phyloP scores from a whole-genome alignment of 2,888 invertebrate species.

The Loripinus fragilis region DNA sequence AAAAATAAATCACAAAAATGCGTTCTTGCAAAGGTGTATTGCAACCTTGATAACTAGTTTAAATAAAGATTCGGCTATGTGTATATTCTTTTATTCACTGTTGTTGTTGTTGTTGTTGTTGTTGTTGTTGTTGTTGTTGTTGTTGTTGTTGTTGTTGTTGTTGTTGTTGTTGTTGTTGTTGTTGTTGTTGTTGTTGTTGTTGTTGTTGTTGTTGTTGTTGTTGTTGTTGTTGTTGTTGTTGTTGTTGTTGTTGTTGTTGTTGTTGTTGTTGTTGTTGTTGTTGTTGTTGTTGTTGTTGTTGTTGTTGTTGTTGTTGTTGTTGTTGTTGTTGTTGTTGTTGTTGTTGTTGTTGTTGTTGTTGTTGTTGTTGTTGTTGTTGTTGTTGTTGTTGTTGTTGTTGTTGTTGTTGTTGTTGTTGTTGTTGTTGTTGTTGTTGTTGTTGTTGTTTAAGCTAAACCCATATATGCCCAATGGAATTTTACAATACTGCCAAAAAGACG shows the following conservation, averaged over 20 bases:
- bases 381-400: background rate
- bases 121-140: background rate
- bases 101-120: background rate
- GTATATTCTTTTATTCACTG: too few relatives aligned
- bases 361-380: background rate
- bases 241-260: slow-evolving; percentile 22
- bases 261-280: slow-evolving; percentile 7
- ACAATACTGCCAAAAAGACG: too few relatives aligned
- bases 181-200: slow-evolving; percentile 21
- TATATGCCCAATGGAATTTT: too few relatives aligned
- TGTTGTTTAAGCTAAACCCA: too few relatives aligned
- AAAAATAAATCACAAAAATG: too few relatives aligned
- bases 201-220: slow-evolving; percentile 19
- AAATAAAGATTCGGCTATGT: too few relatives aligned
- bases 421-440: background rate
- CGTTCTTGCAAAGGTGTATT: too few relatives aligned
- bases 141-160: slow-evolving; percentile 21
- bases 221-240: slow-evolving; percentile 20
- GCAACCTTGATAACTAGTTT: too few relatives aligned
- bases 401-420: too few relatives aligned
- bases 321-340: background rate
- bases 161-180: slow-evolving; percentile 19
- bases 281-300: slow-evolving; percentile 1
- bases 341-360: background rate
- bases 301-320: background rate